A percentile compares a stretch with the other conserved stretches of the same genome.
phyloP scores from a whole-genome alignment of 2,797 vertebrate species.

The Sebastolobus altivelis region DNA sequence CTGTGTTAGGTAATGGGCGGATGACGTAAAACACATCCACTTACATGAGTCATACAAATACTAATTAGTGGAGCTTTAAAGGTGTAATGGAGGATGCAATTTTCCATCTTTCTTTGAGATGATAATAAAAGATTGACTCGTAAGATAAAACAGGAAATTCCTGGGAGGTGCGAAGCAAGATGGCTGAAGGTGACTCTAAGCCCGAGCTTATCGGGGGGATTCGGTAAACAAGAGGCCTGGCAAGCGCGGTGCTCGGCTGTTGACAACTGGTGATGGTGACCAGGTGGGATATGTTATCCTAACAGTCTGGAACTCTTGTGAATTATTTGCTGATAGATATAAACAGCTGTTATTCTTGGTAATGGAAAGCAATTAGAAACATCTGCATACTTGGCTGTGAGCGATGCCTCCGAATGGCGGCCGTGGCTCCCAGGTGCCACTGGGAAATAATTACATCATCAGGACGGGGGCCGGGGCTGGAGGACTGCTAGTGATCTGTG shows the following conservation, averaged over 20 bases:
- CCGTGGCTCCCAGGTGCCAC: constrained; percentile 92
- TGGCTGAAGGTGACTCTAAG: constrained; percentile 94
- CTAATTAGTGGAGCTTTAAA: background rate
- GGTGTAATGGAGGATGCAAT: fast-evolving
- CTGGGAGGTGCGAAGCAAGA: constrained; percentile 79
- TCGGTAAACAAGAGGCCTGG: constrained; percentile 89
- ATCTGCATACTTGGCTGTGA: constrained; percentile 99
- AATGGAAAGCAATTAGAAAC: constrained; percentile 99
- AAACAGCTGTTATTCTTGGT: constrained; percentile 99
- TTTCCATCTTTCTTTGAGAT: background rate
- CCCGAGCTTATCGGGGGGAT: constrained; percentile 69
- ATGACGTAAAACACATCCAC: too few relatives aligned
- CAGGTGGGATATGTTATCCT: constrained; percentile 99
- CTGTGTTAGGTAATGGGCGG: too few relatives aligned
- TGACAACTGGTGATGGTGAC: constrained; percentile 94
- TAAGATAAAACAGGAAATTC: constrained; percentile 16
- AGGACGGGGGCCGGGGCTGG: constrained; percentile 82
- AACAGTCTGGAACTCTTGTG: constrained; percentile 98
- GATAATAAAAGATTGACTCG: constrained; percentile 2
- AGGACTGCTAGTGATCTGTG: constrained; percentile 92
- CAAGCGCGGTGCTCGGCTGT: constrained; percentile 86
- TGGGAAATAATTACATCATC: constrained; percentile 99
- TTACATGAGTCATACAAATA: background rate
- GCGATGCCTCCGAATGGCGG: constrained; percentile 89
- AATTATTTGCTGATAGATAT: constrained; percentile 99